Conservation (phyloP, 2,888 invertebrate species). For the Dynastes hyllus region DNA sequence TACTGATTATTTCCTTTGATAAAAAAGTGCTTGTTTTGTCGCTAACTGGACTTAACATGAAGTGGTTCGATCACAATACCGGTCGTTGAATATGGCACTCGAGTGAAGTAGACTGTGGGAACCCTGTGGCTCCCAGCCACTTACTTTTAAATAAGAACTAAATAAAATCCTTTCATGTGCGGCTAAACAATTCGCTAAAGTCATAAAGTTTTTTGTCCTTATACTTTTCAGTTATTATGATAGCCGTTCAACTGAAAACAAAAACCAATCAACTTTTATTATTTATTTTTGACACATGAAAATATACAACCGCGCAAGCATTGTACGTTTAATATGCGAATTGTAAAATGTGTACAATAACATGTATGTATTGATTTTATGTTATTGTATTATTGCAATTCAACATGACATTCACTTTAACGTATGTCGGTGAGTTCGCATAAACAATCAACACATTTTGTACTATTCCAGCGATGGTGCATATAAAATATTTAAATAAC, state of each 20-base stretch:
- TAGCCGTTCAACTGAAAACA: constrained; percentile 37
- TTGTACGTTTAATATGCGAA: neutral
- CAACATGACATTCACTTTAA: no score
- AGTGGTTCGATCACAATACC: constrained; percentile 54
- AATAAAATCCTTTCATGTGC: constrained; percentile 53
- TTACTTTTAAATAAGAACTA: constrained; percentile 55
- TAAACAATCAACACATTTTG: no score
- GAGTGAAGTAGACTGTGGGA: constrained; percentile 65
- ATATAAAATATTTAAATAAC: no score
- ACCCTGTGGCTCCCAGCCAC: constrained; percentile 64
- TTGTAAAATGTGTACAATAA: neutral
- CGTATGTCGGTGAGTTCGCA: no score
- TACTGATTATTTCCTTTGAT: constrained; percentile 39
- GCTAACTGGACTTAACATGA: constrained; percentile 52
- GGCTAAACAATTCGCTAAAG: constrained; percentile 52
- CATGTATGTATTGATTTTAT: no score
- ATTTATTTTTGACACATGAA: constrained; percentile 16
- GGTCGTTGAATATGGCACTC: constrained; percentile 62
- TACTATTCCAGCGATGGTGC: no score
- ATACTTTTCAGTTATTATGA: constrained; percentile 20
- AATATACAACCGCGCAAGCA: constrained; percentile 13
- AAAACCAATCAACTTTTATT: constrained; percentile 39
- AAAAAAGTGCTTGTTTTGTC: constrained; percentile 51
- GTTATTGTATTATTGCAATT: no score
- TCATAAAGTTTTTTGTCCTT: constrained; percentile 45